Base-by-base conservation (phyloP, 1,140 invertebrate species). In the Bombus sylvicola region DNA sequence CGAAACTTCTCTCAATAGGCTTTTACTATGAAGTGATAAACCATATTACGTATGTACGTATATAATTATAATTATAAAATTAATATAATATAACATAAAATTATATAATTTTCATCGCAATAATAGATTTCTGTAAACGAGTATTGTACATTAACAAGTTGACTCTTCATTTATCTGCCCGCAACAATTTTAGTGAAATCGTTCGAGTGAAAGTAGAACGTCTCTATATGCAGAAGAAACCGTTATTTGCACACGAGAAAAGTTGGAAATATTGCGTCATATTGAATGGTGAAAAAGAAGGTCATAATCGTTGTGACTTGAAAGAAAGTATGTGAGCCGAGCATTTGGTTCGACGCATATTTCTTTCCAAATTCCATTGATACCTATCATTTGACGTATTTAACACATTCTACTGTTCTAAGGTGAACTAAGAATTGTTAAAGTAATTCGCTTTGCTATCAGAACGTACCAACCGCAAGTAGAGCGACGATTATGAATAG, bases 201-300 rank as follows among this genome's bases (percentile, higher is more conserved):
- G 37, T 31, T 72, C 18, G 3, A 57, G 88, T 88, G 87, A 89
- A 89, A 86, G 88, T 78, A 68, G 68, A 22, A 66, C 25, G 39
- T n/a, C 31, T 64, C 37, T 62, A 39, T 57, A 34, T 10, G 18
- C 31, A 22, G 53, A 39, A 37, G 18, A 6, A 57, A 18, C 15
- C 59, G 39, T 25, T 81, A 64, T 85, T 77, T 68, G 53, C 37
- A 64, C 53, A 28, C n/a, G n/a, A 43, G 39, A 64, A 62, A 34
- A 9, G 43, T 41, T 57, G 43, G 57, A 86, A 75, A 86, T 28
- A 74, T 89, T 86, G 47, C 87, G 82, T 86, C 74, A 89, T 43
- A 47, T 66, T 62, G 28, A 22, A 34, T 64, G n/a, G 28, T 22
- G 28, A 2, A 64, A 28, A 64, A 68, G n/a, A 59, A 37, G 82